A percentile compares a stretch with the other conserved stretches of the same genome.
These are phyloP conservation scores for Mola mola DNA, from an alignment of 2,113 vertebrate genomes.

Conservation along the genomic window DNA sequence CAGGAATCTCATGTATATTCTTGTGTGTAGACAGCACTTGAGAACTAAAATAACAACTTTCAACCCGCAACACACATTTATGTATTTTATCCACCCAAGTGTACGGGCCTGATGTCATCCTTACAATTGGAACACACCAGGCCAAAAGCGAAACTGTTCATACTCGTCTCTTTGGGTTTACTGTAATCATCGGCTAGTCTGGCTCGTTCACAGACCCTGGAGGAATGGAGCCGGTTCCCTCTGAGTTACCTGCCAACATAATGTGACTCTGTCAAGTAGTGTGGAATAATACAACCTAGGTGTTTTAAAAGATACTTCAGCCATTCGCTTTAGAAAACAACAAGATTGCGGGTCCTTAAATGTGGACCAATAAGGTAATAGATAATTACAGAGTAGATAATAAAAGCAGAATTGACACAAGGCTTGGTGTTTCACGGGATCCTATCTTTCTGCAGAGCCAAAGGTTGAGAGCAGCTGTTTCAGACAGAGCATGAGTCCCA, in stretches of 20 bases:
- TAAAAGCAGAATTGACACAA: slow-evolving; percentile 35
- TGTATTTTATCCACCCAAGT: slow-evolving; percentile 13
- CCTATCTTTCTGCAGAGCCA: slow-evolving; percentile 25
- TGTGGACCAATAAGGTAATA: slow-evolving; percentile 65
- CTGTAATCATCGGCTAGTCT: slow-evolving; percentile 63
- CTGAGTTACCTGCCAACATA: slow-evolving; percentile 60
- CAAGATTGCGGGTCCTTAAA: slow-evolving; percentile 65
- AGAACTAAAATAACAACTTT: slow-evolving; percentile 19
- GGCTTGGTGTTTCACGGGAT: slow-evolving; percentile 5
- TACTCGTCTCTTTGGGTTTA: slow-evolving; percentile 51
- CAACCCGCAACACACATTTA: slow-evolving; percentile 9
- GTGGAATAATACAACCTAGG: slow-evolving; percentile 67
- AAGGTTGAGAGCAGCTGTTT: slow-evolving; percentile 51
- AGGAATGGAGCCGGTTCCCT: slow-evolving; percentile 37
- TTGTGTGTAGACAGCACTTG: background rate
- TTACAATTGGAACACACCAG: slow-evolving; percentile 28
- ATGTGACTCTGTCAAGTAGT: slow-evolving; percentile 57
- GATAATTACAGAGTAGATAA: slow-evolving; percentile 55
- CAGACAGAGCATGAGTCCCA: slow-evolving; percentile 40
- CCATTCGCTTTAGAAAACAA: slow-evolving; percentile 73
- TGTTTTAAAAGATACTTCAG: slow-evolving; percentile 74
- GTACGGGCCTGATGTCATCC: slow-evolving; percentile 16
- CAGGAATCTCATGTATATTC: background rate
- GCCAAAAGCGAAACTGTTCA: slow-evolving; percentile 46
- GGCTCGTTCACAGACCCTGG: slow-evolving; percentile 33